These are phyloP conservation scores for Diceros bicornis DNA, from an alignment of 2,797 vertebrate genomes.

Conservation along the genomic window DNA sequence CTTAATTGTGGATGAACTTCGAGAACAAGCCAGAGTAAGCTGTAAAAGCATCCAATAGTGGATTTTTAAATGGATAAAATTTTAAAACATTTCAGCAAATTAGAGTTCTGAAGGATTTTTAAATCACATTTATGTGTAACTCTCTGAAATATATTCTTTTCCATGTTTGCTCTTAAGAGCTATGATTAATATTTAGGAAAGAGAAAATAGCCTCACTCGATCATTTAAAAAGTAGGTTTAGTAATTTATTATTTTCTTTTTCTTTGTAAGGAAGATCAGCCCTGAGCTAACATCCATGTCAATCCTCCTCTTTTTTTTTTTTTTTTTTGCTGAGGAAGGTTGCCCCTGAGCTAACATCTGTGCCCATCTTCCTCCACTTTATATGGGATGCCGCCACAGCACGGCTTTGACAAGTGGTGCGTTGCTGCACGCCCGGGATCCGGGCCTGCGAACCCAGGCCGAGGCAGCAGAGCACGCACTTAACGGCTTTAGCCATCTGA, in stretches of 20 bases:
- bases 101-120: conserved; percentile 56
- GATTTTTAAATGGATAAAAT: conserved; percentile 68
- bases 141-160: conserved; percentile 67
- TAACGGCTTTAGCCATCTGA: too few relatives aligned
- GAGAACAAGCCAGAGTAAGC: conserved; percentile 95
- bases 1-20: conserved; percentile 95
- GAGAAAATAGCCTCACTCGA: conserved; percentile 22
- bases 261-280: too few relatives aligned
- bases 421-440: too few relatives aligned
- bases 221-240: conserved; percentile 60
- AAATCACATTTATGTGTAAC: conserved; percentile 55
- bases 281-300: too few relatives aligned
- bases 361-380: too few relatives aligned
- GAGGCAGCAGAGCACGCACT: too few relatives aligned
- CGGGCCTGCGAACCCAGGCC: too few relatives aligned
- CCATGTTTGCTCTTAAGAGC: conserved; percentile 50
- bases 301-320: too few relatives aligned
- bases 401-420: too few relatives aligned
- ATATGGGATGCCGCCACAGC: too few relatives aligned
- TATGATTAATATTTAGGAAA: conserved; percentile 68
- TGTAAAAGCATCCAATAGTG: conserved; percentile 66
- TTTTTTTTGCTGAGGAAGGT: too few relatives aligned
- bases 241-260: not conserved
- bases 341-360: too few relatives aligned
- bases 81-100: conserved; percentile 61